Evolutionary conservation across 2,797 vertebrate species (phyloP).

Genomic region (Sebastes umbrosus): DNA sequence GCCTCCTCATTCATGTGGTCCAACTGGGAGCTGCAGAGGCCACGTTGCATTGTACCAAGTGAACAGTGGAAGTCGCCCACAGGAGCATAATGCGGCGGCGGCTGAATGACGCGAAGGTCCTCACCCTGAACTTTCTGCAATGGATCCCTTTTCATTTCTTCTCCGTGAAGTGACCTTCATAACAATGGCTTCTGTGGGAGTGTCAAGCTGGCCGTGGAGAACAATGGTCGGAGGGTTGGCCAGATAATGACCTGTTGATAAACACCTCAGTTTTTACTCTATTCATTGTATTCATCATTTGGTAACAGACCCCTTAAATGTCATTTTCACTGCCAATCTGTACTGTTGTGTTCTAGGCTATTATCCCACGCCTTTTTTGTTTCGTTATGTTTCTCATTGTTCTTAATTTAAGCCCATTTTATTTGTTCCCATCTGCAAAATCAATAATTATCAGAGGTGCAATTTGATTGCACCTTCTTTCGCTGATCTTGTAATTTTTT

Average conservation of each 20-base stretch:
- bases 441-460: not conserved
- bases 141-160: constrained; percentile 55
- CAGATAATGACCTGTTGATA: constrained; percentile 52
- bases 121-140: constrained; percentile 65
- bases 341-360: not conserved
- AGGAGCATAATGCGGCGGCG: constrained; percentile 42
- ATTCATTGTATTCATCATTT: constrained; percentile 32
- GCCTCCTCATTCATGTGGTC: constrained; percentile 49
- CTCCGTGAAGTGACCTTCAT: constrained; percentile 67
- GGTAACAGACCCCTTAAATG: constrained; percentile 13
- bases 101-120: constrained; percentile 56
- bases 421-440: not conserved
- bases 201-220: constrained; percentile 56
- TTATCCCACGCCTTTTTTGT: not conserved
- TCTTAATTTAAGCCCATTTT: not conserved
- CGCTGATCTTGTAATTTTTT: not conserved
- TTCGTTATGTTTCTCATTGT: constrained; percentile 15
- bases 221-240: constrained; percentile 33
- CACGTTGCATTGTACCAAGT: constrained; percentile 50
- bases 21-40: constrained; percentile 39
- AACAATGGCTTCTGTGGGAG: constrained; percentile 49
- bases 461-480: constrained; percentile 4
- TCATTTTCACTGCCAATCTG: constrained; percentile 1
- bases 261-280: constrained; percentile 22
- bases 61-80: constrained; percentile 56